phyloP scores from a whole-genome alignment of 2,797 vertebrate species.

The Gymnodraco acuticeps region DNA sequence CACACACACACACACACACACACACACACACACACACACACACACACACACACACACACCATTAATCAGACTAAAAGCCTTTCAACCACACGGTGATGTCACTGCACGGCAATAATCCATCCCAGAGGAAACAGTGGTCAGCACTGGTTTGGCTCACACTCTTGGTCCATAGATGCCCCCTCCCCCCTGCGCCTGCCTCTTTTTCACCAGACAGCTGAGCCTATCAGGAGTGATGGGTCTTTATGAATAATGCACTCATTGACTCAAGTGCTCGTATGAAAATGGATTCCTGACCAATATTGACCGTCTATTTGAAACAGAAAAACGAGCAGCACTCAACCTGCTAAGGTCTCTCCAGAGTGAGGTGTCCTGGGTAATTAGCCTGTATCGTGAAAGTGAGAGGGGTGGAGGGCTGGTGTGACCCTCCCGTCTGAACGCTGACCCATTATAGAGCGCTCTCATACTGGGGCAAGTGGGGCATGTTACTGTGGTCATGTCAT shows the following conservation, averaged over 20 bases:
- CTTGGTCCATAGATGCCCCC: constrained; percentile 10
- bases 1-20: too few relatives aligned
- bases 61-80: constrained; percentile 83
- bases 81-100: constrained; percentile 76
- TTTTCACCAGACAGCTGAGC: constrained; percentile 50
- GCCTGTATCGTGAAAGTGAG: constrained; percentile 43
- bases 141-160: constrained; percentile 52
- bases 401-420: constrained; percentile 16
- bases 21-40: too few relatives aligned
- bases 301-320: constrained; percentile 57
- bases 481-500: background rate
- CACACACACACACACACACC: background rate
- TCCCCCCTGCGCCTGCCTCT: background rate
- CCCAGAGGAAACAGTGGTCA: constrained; percentile 64
- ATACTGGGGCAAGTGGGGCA: background rate
- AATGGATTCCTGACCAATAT: constrained; percentile 79
- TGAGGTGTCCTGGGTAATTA: constrained; percentile 62
- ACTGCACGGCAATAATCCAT: constrained; percentile 70
- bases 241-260: constrained; percentile 78
- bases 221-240: constrained; percentile 55
- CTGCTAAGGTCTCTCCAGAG: constrained; percentile 50
- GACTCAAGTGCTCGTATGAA: constrained; percentile 76
- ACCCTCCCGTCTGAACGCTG: constrained; percentile 40
- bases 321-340: constrained; percentile 51
- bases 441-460: background rate